Conservation (phyloP, 2,888 invertebrate species). For the Xanthorhoe spadicearia region DNA sequence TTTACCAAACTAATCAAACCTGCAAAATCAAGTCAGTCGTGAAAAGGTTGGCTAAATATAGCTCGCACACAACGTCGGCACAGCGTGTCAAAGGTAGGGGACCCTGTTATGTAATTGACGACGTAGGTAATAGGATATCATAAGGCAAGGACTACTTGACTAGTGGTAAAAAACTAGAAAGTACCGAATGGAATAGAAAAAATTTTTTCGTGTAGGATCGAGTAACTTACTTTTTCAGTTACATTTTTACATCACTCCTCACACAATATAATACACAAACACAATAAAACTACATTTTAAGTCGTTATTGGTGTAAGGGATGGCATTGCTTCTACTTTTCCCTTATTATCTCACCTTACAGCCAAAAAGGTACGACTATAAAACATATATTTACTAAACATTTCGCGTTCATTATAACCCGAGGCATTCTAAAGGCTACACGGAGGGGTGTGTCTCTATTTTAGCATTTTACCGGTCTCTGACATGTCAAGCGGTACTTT, state of each 20-base stretch:
- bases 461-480: constrained; percentile 9
- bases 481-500: constrained; percentile 15
- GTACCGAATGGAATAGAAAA: not conserved
- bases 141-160: not conserved
- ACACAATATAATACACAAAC: too few species aligned
- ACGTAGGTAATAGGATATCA: not conserved
- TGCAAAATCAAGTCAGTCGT: constrained; percentile 26
- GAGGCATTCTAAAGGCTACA: not conserved
- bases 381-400: too few species aligned
- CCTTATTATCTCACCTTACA: too few species aligned
- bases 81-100: constrained; percentile 23
- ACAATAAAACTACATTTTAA: too few species aligned
- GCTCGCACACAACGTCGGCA: constrained; percentile 13
- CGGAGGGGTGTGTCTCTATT: not conserved
- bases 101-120: constrained; percentile 20
- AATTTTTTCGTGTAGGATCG: too few species aligned
- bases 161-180: not conserved
- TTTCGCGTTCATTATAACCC: too few species aligned
- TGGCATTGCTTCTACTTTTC: too few species aligned
- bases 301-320: too few species aligned
- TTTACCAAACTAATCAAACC: constrained; percentile 18
- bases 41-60: constrained; percentile 29
- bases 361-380: not conserved
- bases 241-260: too few species aligned
- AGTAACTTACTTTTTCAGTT: too few species aligned